Conservation (phyloP, 2,113 vertebrate species). For the Tyto alba region DNA sequence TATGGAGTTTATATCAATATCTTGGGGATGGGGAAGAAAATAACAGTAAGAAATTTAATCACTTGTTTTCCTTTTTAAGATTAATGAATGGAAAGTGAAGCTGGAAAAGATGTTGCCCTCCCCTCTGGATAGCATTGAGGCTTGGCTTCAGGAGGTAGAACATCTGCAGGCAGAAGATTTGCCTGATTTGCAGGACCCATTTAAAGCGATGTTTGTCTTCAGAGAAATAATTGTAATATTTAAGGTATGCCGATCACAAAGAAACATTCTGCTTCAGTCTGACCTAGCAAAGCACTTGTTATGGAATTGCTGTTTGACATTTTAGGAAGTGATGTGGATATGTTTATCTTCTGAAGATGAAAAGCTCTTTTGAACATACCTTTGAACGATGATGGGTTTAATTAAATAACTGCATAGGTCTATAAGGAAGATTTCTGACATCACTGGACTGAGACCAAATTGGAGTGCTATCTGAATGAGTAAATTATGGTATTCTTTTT, state of each 20-base stretch:
- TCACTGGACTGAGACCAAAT: slow-evolving; percentile 9
- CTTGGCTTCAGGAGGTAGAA: slow-evolving; percentile 85
- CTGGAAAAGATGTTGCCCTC: slow-evolving; percentile 80
- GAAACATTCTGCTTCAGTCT: neutral
- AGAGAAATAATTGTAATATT: slow-evolving; percentile 77
- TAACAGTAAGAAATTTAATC: neutral
- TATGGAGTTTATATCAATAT: neutral
- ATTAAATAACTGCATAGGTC: neutral
- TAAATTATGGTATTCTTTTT: neutral
- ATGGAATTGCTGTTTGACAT: neutral
- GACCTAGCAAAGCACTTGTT: slow-evolving; percentile 8
- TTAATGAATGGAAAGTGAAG: slow-evolving; percentile 75
- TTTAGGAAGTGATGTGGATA: neutral
- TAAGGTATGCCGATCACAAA: slow-evolving; percentile 74
- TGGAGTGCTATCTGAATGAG: neutral
- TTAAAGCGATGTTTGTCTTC: slow-evolving; percentile 68
- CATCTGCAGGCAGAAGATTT: slow-evolving; percentile 71
- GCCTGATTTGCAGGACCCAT: slow-evolving; percentile 71
- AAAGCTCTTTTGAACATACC: neutral
- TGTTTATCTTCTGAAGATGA: slow-evolving; percentile 26
- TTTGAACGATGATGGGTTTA: slow-evolving; percentile 24
- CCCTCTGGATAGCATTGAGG: slow-evolving; percentile 75
- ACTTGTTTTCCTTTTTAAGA: slow-evolving; percentile 64
- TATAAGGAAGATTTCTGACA: neutral
- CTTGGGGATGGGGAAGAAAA: neutral